These are phyloP conservation scores for Drosophila ohnishii DNA, from an alignment of 1,140 invertebrate species.

Conservation along the genomic window DNA sequence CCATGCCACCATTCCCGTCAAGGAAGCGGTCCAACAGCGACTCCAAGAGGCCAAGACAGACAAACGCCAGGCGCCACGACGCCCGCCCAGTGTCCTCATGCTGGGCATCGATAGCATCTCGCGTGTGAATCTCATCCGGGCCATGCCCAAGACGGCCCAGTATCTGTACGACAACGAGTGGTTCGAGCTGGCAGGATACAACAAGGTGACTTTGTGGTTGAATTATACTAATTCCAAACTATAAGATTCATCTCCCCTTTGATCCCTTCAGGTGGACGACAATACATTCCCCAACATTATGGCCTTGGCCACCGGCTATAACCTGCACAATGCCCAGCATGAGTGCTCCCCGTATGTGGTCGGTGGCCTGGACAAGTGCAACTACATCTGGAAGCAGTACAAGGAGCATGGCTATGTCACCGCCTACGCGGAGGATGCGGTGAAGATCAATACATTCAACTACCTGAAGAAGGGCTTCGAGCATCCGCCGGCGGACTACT, in stretches of 20 bases:
- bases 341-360: conserved; percentile 84
- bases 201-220: conserved; percentile 81
- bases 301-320: conserved; percentile 88
- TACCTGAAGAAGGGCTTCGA: conserved; percentile 91
- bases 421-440: conserved; percentile 90
- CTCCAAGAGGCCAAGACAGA: conserved; percentile 16
- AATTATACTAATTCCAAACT: neutral
- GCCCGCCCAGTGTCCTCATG: conserved; percentile 85
- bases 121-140: conserved; percentile 88
- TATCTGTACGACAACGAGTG: conserved; percentile 86
- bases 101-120: conserved; percentile 93
- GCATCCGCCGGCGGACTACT: conserved; percentile 91
- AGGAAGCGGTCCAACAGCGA: conserved; percentile 46
- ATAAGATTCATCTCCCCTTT: conserved; percentile 15
- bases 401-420: conserved; percentile 89
- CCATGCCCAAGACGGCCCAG: conserved; percentile 89
- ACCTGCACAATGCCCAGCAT: conserved; percentile 82
- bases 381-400: conserved; percentile 92
- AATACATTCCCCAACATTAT: conserved; percentile 94
- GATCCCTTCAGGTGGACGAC: conserved; percentile 85
- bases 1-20: conserved; percentile 72
- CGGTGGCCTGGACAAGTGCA: conserved; percentile 86
- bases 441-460: conserved; percentile 91
- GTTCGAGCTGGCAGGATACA: conserved; percentile 84
- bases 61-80: neutral